Conservation (phyloP, 2,888 invertebrate genomes). For the Harpagoxenus sublaevis region DNA sequence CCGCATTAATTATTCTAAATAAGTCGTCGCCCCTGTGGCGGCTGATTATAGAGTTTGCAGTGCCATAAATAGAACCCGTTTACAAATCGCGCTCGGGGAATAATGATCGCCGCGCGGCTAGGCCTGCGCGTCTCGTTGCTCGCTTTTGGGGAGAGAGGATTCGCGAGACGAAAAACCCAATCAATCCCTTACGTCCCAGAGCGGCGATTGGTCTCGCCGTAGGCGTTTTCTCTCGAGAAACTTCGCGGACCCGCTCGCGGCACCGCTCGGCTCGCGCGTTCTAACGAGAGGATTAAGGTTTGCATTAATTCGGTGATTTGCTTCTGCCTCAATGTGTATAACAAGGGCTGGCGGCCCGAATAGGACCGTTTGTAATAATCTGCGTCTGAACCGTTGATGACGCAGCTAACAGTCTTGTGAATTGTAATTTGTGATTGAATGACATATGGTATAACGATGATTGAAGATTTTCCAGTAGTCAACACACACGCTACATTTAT, state of each 20-base stretch:
- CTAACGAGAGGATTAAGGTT: constrained; percentile 70
- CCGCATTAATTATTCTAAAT: constrained; percentile 86
- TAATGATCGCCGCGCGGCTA: constrained; percentile 76
- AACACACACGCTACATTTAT: not conserved
- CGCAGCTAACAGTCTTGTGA: not conserved
- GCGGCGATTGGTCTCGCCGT: constrained; percentile 73
- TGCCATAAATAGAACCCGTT: constrained; percentile 85
- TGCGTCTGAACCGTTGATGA: constrained; percentile 7
- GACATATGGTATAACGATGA: constrained; percentile 5
- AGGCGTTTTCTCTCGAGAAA: constrained; percentile 60
- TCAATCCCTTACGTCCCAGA: constrained; percentile 73
- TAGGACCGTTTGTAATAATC: constrained; percentile 18
- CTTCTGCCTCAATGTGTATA: constrained; percentile 46
- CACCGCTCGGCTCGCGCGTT: constrained; percentile 19
- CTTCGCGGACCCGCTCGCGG: constrained; percentile 30
- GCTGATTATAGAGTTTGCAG: constrained; percentile 85
- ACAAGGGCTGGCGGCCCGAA: constrained; percentile 10
- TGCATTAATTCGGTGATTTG: constrained; percentile 41
- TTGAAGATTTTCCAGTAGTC: not conserved
- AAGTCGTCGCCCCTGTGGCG: constrained; percentile 84
- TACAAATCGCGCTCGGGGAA: constrained; percentile 81
- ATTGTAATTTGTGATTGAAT: constrained; percentile 21
- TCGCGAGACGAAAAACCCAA: constrained; percentile 73
- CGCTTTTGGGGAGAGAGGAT: constrained; percentile 47
- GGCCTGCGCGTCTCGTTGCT: constrained; percentile 63